A percentile compares a stretch with the other conserved stretches of the same genome.
Evolutionary conservation across 2,888 invertebrate species (phyloP).

Genomic region (Eristalinus sepulchralis): DNA sequence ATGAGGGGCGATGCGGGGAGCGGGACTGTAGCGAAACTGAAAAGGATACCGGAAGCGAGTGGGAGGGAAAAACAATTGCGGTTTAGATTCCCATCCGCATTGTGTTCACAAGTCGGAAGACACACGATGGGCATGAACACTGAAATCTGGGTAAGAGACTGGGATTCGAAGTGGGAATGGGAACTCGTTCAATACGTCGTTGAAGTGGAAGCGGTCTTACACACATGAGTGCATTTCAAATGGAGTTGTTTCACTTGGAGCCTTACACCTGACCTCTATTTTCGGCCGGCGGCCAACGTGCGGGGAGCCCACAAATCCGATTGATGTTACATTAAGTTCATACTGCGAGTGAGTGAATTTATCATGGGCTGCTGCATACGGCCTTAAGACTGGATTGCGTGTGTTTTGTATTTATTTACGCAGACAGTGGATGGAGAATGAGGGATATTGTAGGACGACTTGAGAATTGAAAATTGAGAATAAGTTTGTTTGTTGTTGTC

Average conservation of each 20-base stretch:
- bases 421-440: neutral
- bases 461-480: neutral
- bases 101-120: neutral
- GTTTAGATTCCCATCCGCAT: neutral
- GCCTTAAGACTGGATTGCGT: neutral
- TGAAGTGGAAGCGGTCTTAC: constrained; percentile 22
- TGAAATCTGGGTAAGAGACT: neutral
- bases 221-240: constrained; percentile 33
- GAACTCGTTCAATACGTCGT: constrained; percentile 1
- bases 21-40: neutral
- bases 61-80: neutral
- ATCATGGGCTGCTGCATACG: neutral
- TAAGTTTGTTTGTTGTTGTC: neutral
- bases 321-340: neutral
- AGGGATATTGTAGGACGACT: neutral
- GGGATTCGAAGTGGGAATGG: neutral
- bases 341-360: neutral
- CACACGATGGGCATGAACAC: neutral
- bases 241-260: neutral
- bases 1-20: neutral
- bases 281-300: neutral
- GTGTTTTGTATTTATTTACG: neutral
- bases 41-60: neutral
- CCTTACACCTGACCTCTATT: neutral
- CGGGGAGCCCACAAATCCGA: neutral